Base-by-base conservation (phyloP, 2,888 invertebrate genomes). In the Drosophila atripex region DNA sequence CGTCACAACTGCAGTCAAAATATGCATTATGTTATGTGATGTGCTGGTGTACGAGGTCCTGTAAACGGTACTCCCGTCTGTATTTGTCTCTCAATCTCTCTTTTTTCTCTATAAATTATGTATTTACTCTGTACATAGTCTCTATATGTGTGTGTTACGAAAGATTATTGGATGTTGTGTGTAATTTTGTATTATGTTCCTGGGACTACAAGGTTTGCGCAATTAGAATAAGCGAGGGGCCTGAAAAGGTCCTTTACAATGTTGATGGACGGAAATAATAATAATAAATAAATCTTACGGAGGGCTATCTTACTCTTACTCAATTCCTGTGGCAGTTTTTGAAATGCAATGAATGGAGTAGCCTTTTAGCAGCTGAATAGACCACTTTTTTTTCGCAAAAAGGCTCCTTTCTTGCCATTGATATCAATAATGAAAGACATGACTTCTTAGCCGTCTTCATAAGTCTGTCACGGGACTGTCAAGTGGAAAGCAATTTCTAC, bases 401-500 rank as follows among this genome's bases (percentile, higher is more conserved):
- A 32, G 32, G 12, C 18, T 3, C n/a, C 21, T 2, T 14, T 21
- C 45, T 8, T 16, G 1, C 12, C 21, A 3, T 28, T 21, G 32
- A 43, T 45, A 50, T 38, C 50, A 23, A 12, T 41, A 23, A 16
- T n/a, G 41, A 16, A 50, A 61, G 59, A 49, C 12, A 60, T 49
- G 35, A 47, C 16, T n/a, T 35, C 4, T n/a, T 35, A n/a, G 43
- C 21, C 11, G 21, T 51, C 49, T 41, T 47, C 35, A 51, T 47
- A 46, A 30, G 30, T 68, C 39, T 45, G 28, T 35, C 38, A 8
- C 50, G 32, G 49, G 61, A 55, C 70, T 59, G 65, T 28, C 71
- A 78, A 82, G 72, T 71, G 77, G 78, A 76, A 80, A 71, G 80
- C 78, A 83, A 80, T 80, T 83, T 71, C 79, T 60, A 38, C 57